Conservation (phyloP, 2,888 invertebrate species). For the Podabrus alpinus region DNA sequence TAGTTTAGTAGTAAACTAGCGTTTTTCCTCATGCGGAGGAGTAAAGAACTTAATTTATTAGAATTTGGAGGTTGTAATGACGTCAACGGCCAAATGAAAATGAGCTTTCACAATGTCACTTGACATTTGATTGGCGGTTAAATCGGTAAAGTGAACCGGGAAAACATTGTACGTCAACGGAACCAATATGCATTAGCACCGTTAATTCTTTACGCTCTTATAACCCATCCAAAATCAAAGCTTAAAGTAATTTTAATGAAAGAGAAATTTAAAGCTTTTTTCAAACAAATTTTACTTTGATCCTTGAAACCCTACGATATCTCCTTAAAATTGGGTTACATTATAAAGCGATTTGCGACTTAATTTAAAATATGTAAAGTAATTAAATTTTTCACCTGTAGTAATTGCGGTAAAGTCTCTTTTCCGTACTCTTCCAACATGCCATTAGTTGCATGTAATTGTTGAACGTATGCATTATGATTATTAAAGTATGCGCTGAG, state of each 20-base stretch:
- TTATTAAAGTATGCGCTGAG: conserved; percentile 83
- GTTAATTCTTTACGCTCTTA: conserved; percentile 15
- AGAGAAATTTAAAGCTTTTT: conserved; percentile 3
- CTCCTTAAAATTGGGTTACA: neutral
- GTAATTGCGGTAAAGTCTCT: conserved; percentile 82
- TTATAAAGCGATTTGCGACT: neutral
- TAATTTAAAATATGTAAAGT: neutral
- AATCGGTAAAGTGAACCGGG: conserved; percentile 25
- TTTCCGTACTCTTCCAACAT: conserved; percentile 89
- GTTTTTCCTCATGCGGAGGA: neutral
- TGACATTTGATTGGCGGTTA: conserved; percentile 37
- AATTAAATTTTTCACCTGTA: conserved; percentile 65
- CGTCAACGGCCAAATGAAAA: conserved; percentile 40
- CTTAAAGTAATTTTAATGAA: neutral
- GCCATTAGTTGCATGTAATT: conserved; percentile 89
- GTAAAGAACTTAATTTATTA: neutral
- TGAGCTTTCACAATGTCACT: conserved; percentile 22
- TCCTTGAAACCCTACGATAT: neutral
- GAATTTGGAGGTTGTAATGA: conserved; percentile 32
- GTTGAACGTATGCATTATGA: conserved; percentile 93
- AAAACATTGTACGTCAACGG: conserved; percentile 19
- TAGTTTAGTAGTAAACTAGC: neutral
- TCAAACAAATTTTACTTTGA: conserved; percentile 1
- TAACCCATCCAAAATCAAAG: neutral
- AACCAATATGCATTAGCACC: conserved; percentile 22